Evolutionary conservation across 2,888 invertebrate genomes (phyloP), one percentile per base, ranked within the genome.

Genomic region (Diplazon laetatorius): DNA sequence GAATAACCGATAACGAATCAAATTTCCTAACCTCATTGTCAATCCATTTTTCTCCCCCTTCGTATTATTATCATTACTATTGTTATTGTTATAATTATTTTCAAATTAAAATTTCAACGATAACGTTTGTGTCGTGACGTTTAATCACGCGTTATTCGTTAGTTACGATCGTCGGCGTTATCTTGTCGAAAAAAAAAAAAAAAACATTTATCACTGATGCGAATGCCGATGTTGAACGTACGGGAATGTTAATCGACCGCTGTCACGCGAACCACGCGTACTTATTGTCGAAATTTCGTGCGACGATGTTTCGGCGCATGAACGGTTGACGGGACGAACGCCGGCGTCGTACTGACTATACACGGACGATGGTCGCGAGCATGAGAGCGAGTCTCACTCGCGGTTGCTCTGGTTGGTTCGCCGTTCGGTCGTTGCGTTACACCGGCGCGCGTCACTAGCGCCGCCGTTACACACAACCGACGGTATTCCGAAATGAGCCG

Each of bases 271-370:
- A 57, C 10, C 57, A 57, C 57, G 57, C 37, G 57, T 10, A 37
- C 18, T 25, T 30, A 55, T 12, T n/a, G 55, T 8, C 1, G n/a
- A 14, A 14, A 22, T 22, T 50, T 6, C 10, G 1, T 30, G 5
- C 25, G 6, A 14, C 62, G 52, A 39, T 52, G 22, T 39, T 4
- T n/a, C 1, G 20, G 16, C 25, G 30, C n/a, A 1, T 39, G 14
- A 42, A 20, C 9, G 39, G 18, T 20, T 30, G 37, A 60, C 74
- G 74, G 74, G 69, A 39, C 39, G 65, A 39, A 30, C 59, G 69
- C 78, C 78, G 78, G 78, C 78, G 74, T 74, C 70, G 74, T n/a
- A 77, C 77, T 77, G 73, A 77, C 25, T 14, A 1, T 25, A 30
- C 50, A 46, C 16, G 39, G 35, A 14, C 10, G 12, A n/a, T 37